Base-by-base conservation (phyloP, 2,888 invertebrate genomes). In the Pterostichus madidus region DNA sequence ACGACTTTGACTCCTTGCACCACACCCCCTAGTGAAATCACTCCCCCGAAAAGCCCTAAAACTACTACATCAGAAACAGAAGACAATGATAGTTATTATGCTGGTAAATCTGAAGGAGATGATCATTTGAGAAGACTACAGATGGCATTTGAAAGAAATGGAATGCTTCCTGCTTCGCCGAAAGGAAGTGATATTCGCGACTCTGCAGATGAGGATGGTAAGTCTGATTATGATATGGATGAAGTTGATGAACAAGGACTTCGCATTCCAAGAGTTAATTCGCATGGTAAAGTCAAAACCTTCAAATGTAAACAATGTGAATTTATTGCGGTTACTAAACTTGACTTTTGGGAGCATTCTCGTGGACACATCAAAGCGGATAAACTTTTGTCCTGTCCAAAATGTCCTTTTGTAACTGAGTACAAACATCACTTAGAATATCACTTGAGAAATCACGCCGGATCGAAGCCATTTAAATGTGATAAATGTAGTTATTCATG, bases 381-480 rank as follows among this genome's bases (percentile, higher is more conserved):
- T 86, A 98, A 98, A 88, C 93, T 97, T 86, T 91, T 99, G 35
- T 94, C 94, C 84, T 99, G 99, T 87, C 95, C 96, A 4, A 94
- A 96, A 87, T 99, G 99, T 88, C 96, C 97, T 0, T 99, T 99
- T 88, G 98, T 99, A 3, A 99, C 99, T 0, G 99, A 99, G 89
- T 97, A 98, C 91, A 99, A 99, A 88, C 99, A 99, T 89, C 99
- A 99, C 86, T 91, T 99, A 84, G 99, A 99, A 89, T 99, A 99
- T 87, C 99, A 99, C 89, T 93, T 98, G 89, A 93, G 97, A 59
- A 99, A 99, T 89, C 99, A 99, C 90, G 93, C 95, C 86, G 98
- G 98, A 52, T 95, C 96, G 0, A 99, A 99, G 88, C 99, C 99
- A 0, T 99, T 96, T 91, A 96, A 96, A 89, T 99, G 99, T 90